Evolutionary conservation across 1,140 invertebrate species (phyloP), one percentile per base, ranked within the genome.

Genomic region (Megathymus violae): DNA sequence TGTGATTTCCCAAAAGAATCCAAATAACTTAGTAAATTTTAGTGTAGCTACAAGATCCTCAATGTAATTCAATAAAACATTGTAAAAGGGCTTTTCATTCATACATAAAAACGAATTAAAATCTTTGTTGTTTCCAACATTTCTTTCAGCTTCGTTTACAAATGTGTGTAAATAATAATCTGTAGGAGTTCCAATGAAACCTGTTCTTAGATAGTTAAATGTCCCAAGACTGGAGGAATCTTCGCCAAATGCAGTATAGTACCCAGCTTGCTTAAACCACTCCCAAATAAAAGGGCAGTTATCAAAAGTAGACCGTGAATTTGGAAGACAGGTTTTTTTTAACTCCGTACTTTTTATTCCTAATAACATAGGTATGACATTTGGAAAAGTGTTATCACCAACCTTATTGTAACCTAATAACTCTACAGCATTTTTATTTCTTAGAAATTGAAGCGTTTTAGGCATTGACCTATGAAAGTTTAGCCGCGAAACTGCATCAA

Each of bases 401-500:
- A 96, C 93, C 91, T 97, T 97, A 69, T 95, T 96, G 79, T 95
- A 97, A 3, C 96, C 96, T 48, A 94, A 69, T 65, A 97, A 91
- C 73, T 95, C 95, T 0, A 95, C 88, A 5, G 94, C 94, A 0
- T 87, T 90, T 0, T 95, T 76, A 4, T 93, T 74, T 34, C 92
- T 89, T 17, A 97, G 87, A 63, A 93, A 93, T 0, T 86, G 61
- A 0, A 93, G 78, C 0, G 96, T 96, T 66, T 93, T 92, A 0
- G 94, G 94, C 95, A 98, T 95, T 64, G 96, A 95, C 5, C 97
- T 92, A 17, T 95, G 93, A 62, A 97, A 95, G 85, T 98, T 97
- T 16, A 97, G 89, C 17, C 96, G 93, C 0, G 97, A 98, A 0
- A 98, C 93, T 0, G 95, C 95, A 81, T 98, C 97, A n/a, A 98